phyloP scores from a whole-genome alignment of 2,113 vertebrate species.

The Orthonyx spaldingii region DNA sequence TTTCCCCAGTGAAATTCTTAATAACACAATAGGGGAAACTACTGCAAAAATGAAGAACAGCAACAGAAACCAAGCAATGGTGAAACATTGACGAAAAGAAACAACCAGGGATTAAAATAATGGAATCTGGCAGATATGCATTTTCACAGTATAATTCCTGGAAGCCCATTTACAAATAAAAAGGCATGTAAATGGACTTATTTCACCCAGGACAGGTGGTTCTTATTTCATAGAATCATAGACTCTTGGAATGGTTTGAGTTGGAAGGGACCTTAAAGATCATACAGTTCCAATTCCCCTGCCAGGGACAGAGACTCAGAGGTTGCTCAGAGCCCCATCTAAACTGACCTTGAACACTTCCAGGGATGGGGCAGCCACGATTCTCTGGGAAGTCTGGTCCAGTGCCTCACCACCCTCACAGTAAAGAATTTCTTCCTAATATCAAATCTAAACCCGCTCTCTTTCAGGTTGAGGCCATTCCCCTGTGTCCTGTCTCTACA shows the following conservation, averaged over 20 bases:
- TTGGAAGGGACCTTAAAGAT: background rate
- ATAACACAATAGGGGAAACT: background rate
- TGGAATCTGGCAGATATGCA: background rate
- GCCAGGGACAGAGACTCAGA: background rate
- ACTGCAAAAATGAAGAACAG: background rate
- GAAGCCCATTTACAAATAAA: background rate
- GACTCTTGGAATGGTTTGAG: background rate
- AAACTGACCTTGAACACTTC: background rate
- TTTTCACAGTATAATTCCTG: background rate
- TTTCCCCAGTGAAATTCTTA: background rate
- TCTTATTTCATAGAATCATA: background rate
- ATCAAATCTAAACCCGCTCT: background rate
- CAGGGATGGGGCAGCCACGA: background rate
- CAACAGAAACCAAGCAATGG: background rate
- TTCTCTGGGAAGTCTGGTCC: background rate
- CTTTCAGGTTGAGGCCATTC: background rate
- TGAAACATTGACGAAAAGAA: background rate
- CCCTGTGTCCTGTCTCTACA: too few relatives aligned
- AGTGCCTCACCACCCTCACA: background rate
- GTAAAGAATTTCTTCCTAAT: background rate
- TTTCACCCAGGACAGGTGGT: background rate
- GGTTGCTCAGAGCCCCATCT: background rate
- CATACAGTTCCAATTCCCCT: background rate
- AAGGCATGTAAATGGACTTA: background rate
- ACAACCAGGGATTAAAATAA: background rate